Evolutionary conservation across 2,888 invertebrate genomes (phyloP), one percentile per base, ranked within the genome.

Genomic region (Geophilus truncorum): DNA sequence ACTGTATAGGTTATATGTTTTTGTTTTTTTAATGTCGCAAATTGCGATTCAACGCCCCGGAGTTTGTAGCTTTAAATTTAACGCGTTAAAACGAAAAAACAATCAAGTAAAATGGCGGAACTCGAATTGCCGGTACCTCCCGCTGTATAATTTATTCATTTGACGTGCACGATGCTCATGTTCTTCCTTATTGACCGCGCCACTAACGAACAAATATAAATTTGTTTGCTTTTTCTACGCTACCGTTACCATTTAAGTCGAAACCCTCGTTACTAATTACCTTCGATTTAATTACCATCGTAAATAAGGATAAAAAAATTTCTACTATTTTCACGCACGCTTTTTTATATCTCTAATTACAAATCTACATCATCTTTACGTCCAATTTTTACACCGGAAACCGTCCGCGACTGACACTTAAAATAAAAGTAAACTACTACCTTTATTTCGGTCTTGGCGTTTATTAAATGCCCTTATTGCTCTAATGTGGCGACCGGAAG

Each of bases 141-240:
- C 18, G 57, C 57, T 62, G 57, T 62, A 62, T 62, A 62, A 62
- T 62, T 62, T 62, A 62, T 62, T 62, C 57, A 62, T 62, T 62
- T 21, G 57, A 21, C 57, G 57, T 62, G 57, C 57, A 62, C 57
- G 57, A 62, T 62, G 57, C 23, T 62, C 57, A 62, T 62, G 57
- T 62, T 62, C 57, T 62, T 62, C 57, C 57, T 62, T 62, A 62
- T 62, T 62, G 57, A 62, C 57, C 57, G 57, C 18, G 57, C 57
- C 57, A 62, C 57, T 62, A 62, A 62, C 57, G 57, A 62, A 62
- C 57, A 62, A 23, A 62, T 62, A 62, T 62, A 62, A 62, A 62
- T 62, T 62, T 62, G 57, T 62, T 62, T 62, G 57, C 57, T 62
- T 62, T 62, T 62, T 62, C 57, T 62, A 62, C 21, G 57, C 57